phyloP scores from a whole-genome alignment of 1,140 invertebrate species.

The Caenorhabditis tropicalis region DNA sequence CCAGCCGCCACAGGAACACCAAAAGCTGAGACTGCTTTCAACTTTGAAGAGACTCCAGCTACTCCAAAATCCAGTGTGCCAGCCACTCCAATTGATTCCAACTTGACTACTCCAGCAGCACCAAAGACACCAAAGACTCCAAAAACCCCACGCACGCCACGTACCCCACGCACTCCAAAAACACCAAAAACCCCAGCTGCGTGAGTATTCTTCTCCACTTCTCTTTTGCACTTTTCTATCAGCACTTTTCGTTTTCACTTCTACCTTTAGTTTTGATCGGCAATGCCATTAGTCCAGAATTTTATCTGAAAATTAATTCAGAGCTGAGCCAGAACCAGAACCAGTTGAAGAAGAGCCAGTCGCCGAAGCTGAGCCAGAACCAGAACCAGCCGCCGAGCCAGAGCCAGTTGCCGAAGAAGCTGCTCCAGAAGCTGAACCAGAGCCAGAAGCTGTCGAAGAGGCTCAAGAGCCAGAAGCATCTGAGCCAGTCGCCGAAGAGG shows the following conservation, averaged over 20 bases:
- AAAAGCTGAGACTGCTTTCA: conserved; percentile 50
- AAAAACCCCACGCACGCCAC: conserved; percentile 54
- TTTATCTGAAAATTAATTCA: background rate
- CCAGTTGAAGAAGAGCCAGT: conserved; percentile 51
- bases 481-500: conserved; percentile 38
- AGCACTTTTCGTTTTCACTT: background rate
- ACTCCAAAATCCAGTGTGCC: conserved; percentile 58
- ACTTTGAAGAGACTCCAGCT: conserved; percentile 62
- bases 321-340: conserved; percentile 35
- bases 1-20: conserved; percentile 53
- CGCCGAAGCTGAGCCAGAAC: background rate
- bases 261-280: background rate
- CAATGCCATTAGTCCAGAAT: too few species aligned
- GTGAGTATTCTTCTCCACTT: background rate
- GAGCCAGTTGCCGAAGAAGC: conserved; percentile 29
- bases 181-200: conserved; percentile 59
- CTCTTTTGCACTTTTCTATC: background rate
- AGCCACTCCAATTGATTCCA: background rate
- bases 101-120: conserved; percentile 62
- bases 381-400: conserved; percentile 53
- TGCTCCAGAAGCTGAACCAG: conserved; percentile 3
- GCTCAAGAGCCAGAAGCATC: conserved; percentile 31
- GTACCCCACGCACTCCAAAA: conserved; percentile 64
- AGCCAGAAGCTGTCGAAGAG: conserved; percentile 50
- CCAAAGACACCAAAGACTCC: conserved; percentile 52